Evolutionary conservation across 2,797 vertebrate genomes (phyloP).

Genomic region (Poeciliopsis turneri): DNA sequence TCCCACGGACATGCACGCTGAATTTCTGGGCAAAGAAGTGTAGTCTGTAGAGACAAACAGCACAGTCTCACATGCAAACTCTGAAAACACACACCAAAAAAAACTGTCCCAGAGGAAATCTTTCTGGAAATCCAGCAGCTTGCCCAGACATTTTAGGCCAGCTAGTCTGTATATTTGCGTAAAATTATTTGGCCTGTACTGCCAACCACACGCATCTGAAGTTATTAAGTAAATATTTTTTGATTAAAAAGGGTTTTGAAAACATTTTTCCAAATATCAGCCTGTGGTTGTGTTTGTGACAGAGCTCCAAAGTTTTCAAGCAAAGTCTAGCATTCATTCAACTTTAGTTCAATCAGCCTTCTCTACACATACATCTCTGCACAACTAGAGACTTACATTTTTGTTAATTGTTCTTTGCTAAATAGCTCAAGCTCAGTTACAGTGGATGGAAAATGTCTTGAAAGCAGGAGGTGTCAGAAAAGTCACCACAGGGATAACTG

Average conservation of each 20-base stretch:
- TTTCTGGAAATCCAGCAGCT: conserved; percentile 48
- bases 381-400: neutral
- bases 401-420: neutral
- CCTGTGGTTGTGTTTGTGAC: neutral
- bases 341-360: neutral
- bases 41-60: conserved; percentile 24
- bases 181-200: neutral
- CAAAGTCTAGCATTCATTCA: neutral
- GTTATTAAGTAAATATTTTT: neutral
- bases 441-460: neutral
- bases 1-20: conserved; percentile 36
- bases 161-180: neutral
- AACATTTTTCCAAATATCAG: neutral
- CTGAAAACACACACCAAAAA: neutral
- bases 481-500: too few relatives aligned
- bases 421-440: neutral
- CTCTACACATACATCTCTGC: neutral
- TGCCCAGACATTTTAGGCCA: conserved; percentile 3
- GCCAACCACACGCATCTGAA: neutral
- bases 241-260: neutral
- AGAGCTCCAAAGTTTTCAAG: neutral
- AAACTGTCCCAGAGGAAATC: conserved; percentile 48
- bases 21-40: conserved; percentile 36
- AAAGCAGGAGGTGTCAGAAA: too few relatives aligned
- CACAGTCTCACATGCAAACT: conserved; percentile 6